Conservation (phyloP, 2,113 vertebrate genomes). For the Chrysochloris asiatica region DNA sequence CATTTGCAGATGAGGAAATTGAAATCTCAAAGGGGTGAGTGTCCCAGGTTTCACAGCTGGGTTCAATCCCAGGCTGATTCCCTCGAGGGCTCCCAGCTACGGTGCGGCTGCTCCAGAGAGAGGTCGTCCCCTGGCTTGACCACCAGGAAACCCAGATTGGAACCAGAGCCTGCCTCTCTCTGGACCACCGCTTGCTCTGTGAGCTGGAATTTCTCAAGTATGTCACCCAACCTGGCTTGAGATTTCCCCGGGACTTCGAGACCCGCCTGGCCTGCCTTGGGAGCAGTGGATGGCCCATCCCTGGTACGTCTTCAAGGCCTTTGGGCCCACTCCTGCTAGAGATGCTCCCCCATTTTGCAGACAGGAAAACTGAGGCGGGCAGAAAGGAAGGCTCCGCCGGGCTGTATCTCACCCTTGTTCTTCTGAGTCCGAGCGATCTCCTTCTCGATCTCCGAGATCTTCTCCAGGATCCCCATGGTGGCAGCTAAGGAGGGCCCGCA, state of each 20-base stretch:
- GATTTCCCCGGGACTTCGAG: not conserved
- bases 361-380: conserved; percentile 32
- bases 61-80: not conserved
- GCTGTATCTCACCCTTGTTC: conserved; percentile 91
- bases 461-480: conserved; percentile 96
- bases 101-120: not conserved
- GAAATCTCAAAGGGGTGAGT: not conserved
- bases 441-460: conserved; percentile 97
- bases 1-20: not conserved
- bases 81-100: not conserved
- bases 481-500: conserved; percentile 8
- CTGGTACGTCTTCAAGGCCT: not conserved
- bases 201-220: not conserved
- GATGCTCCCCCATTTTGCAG: conserved; percentile 30
- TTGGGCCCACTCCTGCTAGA: not conserved
- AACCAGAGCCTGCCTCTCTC: not conserved
- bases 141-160: not conserved
- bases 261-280: not conserved
- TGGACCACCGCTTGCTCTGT: not conserved
- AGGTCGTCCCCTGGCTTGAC: not conserved
- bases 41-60: not conserved
- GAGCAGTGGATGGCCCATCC: not conserved
- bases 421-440: conserved; percentile 98
- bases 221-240: not conserved
- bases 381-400: not conserved